A percentile compares a stretch with the other conserved stretches of the same genome.
These are phyloP conservation scores for Drosophila cognata DNA, from an alignment of 2,888 invertebrate genomes.

Conservation along the genomic window DNA sequence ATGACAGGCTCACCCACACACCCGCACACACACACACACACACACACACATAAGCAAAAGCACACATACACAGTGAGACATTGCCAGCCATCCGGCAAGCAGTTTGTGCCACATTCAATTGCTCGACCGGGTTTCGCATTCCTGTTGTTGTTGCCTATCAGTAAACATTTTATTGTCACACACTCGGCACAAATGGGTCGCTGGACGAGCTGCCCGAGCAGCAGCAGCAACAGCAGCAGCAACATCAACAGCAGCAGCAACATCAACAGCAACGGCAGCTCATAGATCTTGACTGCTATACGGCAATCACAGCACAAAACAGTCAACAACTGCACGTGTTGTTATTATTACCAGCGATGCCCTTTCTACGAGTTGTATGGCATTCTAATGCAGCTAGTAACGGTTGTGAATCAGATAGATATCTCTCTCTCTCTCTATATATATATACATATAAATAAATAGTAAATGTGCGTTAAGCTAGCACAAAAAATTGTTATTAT, in stretches of 20 bases:
- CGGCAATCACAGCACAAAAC: constrained; percentile 73
- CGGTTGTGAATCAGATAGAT: background rate
- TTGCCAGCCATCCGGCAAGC: constrained; percentile 53
- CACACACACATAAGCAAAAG: constrained; percentile 1
- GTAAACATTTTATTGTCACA: constrained; percentile 82
- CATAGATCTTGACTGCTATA: constrained; percentile 63
- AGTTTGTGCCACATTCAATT: constrained; percentile 78
- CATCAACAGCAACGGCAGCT: constrained; percentile 8
- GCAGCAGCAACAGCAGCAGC: background rate
- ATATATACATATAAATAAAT: background rate
- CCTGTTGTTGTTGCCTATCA: constrained; percentile 59
- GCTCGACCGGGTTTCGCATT: constrained; percentile 51
- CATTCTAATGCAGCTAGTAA: constrained; percentile 25
- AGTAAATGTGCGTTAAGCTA: background rate
- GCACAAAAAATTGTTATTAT: too few relatives aligned
- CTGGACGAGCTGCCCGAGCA: constrained; percentile 25
- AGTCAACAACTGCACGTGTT: constrained; percentile 68
- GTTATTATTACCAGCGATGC: constrained; percentile 51
- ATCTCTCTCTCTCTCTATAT: background rate
- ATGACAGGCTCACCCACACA: constrained; percentile 54
- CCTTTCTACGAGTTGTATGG: constrained; percentile 39
- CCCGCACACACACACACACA: constrained; percentile 11
- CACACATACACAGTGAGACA: constrained; percentile 32
- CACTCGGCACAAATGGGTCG: constrained; percentile 78
- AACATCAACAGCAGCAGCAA: background rate